Evolutionary conservation across 1,140 invertebrate species (phyloP), one percentile per base, ranked within the genome.

Genomic region (Monomorium pharaonis): DNA sequence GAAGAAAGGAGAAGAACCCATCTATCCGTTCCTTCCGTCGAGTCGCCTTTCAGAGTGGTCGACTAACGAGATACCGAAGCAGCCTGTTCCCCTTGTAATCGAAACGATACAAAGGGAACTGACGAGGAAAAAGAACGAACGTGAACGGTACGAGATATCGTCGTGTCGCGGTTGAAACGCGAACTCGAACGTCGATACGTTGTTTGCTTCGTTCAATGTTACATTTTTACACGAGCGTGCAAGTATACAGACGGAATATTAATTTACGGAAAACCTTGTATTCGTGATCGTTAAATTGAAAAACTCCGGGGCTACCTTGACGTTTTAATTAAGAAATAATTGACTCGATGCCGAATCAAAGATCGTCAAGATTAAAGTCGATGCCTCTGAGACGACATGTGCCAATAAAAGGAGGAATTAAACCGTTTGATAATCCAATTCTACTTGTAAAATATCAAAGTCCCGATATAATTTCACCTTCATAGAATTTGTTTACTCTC

Each of bases 311-410:
- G 47, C 24, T 27, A 16, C 12, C 21, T 18, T 44, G 77, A 80
- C 63, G 21, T 80, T 80, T 80, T 69, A 80, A 80, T 80, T 44
- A 80, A 80, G 44, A 16, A 18, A 27, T 30, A n/a, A 37, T 80
- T 30, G 30, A 16, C 27, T 7, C 33, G n/a, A 21, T 27, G 51
- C 3, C 9, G n/a, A 33, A 12, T 16, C n/a, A 14, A 18, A 60
- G n/a, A 47, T 9, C 42, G 12, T 63, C 42, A 33, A 16, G 30
- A 65, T 33, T 51, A 2, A n/a, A 33, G 6, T 49, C 75, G 30
- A 16, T 6, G 30, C 0, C 42, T 37, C 33, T 16, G 76, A 24
- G 24, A 67, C 2, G 37, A 51, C 30, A 16, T 7, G 16, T 30
- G 10, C 21, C 54, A 33, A 58, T 21, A 18, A 21, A 1, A 42